A percentile compares a stretch with the other conserved stretches of the same genome.
phyloP scores from a whole-genome alignment of 2,888 invertebrate genomes.

The Chrysodeixis includens region DNA sequence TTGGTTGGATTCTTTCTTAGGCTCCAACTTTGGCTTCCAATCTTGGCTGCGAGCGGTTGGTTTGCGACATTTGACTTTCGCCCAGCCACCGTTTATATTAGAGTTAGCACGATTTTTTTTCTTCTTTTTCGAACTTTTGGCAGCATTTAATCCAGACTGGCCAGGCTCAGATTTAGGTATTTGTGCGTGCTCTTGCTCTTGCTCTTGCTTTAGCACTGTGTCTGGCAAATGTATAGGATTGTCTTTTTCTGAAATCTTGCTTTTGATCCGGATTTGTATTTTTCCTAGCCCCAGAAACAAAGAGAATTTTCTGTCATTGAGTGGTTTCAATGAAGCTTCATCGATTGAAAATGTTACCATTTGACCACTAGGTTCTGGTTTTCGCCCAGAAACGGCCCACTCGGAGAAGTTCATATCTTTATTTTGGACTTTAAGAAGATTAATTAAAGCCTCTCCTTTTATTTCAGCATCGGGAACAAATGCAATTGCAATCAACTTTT shows the following conservation, averaged over 20 bases:
- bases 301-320: slow-evolving; percentile 14
- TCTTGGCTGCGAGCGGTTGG: not conserved
- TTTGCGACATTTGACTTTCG: not conserved
- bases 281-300: slow-evolving; percentile 21
- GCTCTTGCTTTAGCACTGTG: not conserved
- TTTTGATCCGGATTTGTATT: slow-evolving; percentile 27
- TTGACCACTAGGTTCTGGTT: slow-evolving; percentile 15
- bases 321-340: slow-evolving; percentile 11
- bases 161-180: not conserved
- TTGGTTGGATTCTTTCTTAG: not conserved
- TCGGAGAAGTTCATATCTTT: slow-evolving; percentile 27
- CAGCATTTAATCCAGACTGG: not conserved
- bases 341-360: slow-evolving; percentile 22
- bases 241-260: not conserved
- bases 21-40: too few relatives aligned
- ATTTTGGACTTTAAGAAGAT: slow-evolving; percentile 31
- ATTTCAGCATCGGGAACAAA: slow-evolving; percentile 25
- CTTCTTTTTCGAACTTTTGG: not conserved
- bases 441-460: slow-evolving; percentile 15
- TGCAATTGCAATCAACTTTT: slow-evolving; percentile 16
- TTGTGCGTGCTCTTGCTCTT: too few relatives aligned
- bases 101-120: not conserved
- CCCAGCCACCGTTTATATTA: not conserved
- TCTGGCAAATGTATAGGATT: not conserved
- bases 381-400: slow-evolving; percentile 19